Evolutionary conservation across 2,797 vertebrate species (phyloP).

Genomic region (Melanotaenia nigrans): DNA sequence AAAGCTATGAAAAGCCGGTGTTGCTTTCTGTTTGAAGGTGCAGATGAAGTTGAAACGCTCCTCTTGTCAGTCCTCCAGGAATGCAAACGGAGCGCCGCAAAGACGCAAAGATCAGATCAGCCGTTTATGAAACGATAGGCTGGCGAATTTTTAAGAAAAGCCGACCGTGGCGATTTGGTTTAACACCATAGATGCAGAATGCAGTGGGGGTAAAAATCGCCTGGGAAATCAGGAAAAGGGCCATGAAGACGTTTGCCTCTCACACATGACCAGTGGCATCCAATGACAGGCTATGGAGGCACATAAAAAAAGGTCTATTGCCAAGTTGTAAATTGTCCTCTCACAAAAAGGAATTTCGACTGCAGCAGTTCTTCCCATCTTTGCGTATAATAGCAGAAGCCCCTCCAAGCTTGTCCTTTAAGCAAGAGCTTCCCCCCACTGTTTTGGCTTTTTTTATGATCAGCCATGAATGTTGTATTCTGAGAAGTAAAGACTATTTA

Average conservation of each 20-base stretch:
- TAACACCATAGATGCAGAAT: conserved; percentile 91
- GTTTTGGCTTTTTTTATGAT: conserved; percentile 10
- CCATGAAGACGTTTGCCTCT: conserved; percentile 95
- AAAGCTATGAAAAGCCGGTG: conserved; percentile 35
- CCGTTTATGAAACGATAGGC: conserved; percentile 47
- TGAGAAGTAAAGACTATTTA: conserved; percentile 60
- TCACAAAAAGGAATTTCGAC: conserved; percentile 98
- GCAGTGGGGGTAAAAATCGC: conserved; percentile 90
- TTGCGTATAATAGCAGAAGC: conserved; percentile 89
- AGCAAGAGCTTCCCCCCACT: conserved; percentile 2
- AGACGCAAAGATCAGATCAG: conserved; percentile 45
- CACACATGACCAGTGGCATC: conserved; percentile 99
- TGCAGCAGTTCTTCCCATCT: conserved; percentile 93
- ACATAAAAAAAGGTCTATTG: conserved; percentile 98
- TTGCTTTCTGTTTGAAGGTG: conserved; percentile 30
- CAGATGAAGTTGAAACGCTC: conserved; percentile 57
- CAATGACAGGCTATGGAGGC: conserved; percentile 96
- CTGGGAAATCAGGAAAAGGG: conserved; percentile 97
- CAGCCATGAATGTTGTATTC: conserved; percentile 24
- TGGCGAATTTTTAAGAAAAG: conserved; percentile 76
- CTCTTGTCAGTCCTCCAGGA: conserved; percentile 55
- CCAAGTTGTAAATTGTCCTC: conserved; percentile 99
- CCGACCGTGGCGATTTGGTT: conserved; percentile 86
- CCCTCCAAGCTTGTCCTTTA: conserved; percentile 78
- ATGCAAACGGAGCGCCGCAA: conserved; percentile 34